These are phyloP conservation scores for Hypanus sabinus DNA, from an alignment of 2,113 vertebrate genomes.

Conservation along the genomic window DNA sequence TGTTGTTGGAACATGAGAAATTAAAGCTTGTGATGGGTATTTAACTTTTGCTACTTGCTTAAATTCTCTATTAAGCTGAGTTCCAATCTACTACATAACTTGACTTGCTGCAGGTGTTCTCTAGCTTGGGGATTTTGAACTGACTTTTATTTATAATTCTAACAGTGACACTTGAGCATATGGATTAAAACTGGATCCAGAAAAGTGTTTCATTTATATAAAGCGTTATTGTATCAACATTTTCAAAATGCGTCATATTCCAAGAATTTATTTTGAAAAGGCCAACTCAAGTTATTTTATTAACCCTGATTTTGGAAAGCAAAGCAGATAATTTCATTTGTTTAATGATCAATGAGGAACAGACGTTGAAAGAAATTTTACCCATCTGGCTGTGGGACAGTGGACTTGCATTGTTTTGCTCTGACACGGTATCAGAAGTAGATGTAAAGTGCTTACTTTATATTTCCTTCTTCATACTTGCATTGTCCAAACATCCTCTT, in stretches of 20 bases:
- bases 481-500: neutral
- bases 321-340: neutral
- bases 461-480: neutral
- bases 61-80: neutral
- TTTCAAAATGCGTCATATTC: neutral
- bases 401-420: neutral
- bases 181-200: neutral
- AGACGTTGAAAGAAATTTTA: neutral
- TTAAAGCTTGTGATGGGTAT: neutral
- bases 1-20: neutral
- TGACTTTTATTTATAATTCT: neutral
- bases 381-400: neutral
- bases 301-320: neutral
- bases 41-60: neutral
- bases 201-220: neutral
- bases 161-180: neutral
- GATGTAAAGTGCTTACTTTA: neutral
- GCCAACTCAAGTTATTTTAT: neutral
- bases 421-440: neutral
- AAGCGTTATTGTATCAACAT: neutral
- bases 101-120: neutral
- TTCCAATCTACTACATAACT: neutral
- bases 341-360: neutral
- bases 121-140: neutral
- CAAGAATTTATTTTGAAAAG: neutral